These are phyloP conservation scores for Eufriesea mexicana DNA, from an alignment of 1,140 invertebrate species.

Conservation along the genomic window DNA sequence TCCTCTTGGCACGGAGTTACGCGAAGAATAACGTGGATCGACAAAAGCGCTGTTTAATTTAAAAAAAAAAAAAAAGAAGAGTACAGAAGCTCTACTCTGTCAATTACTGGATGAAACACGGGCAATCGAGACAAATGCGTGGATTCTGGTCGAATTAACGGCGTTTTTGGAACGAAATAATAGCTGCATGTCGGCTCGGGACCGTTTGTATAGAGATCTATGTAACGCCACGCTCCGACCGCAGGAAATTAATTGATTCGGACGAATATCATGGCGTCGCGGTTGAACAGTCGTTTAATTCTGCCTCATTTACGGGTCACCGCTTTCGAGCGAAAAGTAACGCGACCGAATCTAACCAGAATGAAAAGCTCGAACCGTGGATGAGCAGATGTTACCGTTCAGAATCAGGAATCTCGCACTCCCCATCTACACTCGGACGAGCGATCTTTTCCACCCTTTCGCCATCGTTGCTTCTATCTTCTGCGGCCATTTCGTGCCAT, in stretches of 20 bases:
- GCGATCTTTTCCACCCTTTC: background rate
- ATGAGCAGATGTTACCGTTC: background rate
- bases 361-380: background rate
- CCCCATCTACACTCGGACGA: background rate
- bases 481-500: too few species aligned
- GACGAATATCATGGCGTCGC: constrained; percentile 24
- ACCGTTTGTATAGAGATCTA: background rate
- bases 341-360: background rate
- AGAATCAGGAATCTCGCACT: background rate
- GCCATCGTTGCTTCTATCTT: too few species aligned
- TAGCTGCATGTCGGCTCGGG: too few species aligned
- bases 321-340: background rate
- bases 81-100: too few species aligned
- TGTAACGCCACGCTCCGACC: background rate
- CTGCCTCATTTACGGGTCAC: constrained; percentile 20
- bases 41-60: too few species aligned
- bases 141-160: background rate
- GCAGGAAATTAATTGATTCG: constrained; percentile 32
- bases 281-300: constrained; percentile 3
- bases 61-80: too few species aligned
- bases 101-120: too few species aligned
- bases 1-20: too few species aligned
- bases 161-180: background rate
- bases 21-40: too few species aligned
- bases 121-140: background rate